Percentiles rank a stretch among this genome's conserved stretches.
Conservation (phyloP, 2,888 invertebrate genomes). For the Megalurothrips usitatus region DNA sequence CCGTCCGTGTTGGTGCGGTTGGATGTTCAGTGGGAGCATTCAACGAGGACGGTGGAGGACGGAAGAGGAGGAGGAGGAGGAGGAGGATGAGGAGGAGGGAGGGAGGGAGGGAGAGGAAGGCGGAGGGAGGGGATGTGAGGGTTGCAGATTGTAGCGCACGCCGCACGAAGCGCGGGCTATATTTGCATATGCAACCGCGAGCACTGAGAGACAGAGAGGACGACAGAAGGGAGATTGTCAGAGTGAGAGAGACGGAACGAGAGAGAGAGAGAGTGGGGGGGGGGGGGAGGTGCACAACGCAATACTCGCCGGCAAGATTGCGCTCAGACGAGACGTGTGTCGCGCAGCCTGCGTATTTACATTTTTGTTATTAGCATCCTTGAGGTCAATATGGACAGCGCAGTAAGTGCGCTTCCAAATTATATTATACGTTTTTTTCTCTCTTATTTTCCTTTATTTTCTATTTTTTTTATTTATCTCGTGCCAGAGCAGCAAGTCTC, state of each 20-base stretch:
- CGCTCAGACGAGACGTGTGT: background rate
- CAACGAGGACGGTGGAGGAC: background rate
- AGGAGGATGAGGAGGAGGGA: background rate
- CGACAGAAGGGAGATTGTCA: background rate
- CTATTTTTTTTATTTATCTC: too few species aligned
- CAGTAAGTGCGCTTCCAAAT: too few species aligned
- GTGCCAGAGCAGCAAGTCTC: too few species aligned
- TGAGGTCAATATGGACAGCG: background rate
- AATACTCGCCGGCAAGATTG: background rate
- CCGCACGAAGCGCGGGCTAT: background rate
- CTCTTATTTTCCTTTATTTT: too few species aligned
- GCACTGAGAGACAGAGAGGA: background rate
- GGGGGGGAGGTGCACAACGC: background rate
- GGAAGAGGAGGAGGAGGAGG: background rate
- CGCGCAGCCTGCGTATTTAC: background rate
- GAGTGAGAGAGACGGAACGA: background rate
- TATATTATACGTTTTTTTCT: too few species aligned
- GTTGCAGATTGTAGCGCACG: background rate
- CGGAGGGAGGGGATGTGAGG: background rate
- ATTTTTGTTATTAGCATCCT: conserved; percentile 25
- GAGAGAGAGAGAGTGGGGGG: background rate
- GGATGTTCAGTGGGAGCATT: too few species aligned
- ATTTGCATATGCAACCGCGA: background rate
- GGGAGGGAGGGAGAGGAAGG: background rate
- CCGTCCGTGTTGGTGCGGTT: too few species aligned